Conservation (phyloP, 92 coral and sea anemone species). For the Desmophyllum pertusum region DNA sequence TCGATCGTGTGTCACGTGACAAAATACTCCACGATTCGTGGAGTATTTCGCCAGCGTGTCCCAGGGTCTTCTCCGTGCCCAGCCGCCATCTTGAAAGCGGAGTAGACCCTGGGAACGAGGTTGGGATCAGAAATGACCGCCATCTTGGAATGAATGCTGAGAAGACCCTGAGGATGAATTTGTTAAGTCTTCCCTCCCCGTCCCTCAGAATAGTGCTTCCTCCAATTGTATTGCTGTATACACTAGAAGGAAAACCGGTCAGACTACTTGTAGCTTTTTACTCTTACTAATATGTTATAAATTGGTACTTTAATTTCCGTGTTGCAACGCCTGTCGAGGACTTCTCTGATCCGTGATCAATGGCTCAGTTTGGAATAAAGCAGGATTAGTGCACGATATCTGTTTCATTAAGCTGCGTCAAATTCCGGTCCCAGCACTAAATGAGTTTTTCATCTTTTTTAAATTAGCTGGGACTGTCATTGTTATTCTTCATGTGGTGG, state of each 20-base stretch:
- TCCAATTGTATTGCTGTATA: background rate
- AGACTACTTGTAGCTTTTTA: background rate
- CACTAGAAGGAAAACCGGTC: background rate
- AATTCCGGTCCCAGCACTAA: conserved; percentile 18
- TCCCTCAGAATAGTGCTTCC: background rate
- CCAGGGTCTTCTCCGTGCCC: no score
- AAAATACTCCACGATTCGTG: no score
- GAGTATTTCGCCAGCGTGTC: no score
- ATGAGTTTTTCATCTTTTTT: conserved; percentile 25
- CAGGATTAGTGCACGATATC: background rate
- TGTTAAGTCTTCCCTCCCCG: background rate
- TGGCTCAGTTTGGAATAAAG: background rate
- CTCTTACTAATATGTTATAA: background rate
- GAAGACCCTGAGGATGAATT: background rate
- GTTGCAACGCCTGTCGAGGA: background rate
- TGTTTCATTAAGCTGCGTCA: conserved; percentile 5
- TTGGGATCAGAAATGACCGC: background rate
- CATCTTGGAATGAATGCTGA: background rate
- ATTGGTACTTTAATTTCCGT: background rate
- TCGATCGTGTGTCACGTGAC: no score
- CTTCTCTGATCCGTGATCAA: conserved; percentile 16
- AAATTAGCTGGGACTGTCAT: conserved; percentile 20
- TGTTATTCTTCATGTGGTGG: conserved; percentile 20
- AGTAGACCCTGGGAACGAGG: background rate
- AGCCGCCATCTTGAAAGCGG: no score